Percentiles rank a stretch among this genome's conserved stretches.
These are phyloP conservation scores for Holothuria glaberrima DNA, from an alignment of 35 echinoderm and acorn worm species.

Conservation along the genomic window DNA sequence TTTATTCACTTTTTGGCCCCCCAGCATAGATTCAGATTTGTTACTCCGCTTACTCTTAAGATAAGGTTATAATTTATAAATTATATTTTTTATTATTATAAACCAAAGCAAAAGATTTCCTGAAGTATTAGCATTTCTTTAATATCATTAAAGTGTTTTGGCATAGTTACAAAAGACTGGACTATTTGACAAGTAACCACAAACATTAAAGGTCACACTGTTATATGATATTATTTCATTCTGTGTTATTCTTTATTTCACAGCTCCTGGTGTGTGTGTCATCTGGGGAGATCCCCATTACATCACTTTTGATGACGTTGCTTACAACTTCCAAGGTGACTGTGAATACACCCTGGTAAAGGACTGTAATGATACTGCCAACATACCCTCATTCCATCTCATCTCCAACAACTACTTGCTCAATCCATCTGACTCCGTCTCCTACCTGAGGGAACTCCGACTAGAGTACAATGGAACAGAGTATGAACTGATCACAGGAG, in stretches of 20 bases:
- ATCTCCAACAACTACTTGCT: slow-evolving; percentile 49
- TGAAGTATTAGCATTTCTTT: too few relatives aligned
- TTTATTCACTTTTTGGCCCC: too few relatives aligned
- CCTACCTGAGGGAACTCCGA: slow-evolving; percentile 44
- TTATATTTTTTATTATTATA: too few relatives aligned
- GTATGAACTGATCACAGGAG: slow-evolving; percentile 54
- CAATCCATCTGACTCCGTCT: slow-evolving; percentile 46
- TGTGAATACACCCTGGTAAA: slow-evolving; percentile 70
- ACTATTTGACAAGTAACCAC: too few relatives aligned
- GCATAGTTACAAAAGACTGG: too few relatives aligned
- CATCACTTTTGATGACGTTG: slow-evolving; percentile 71
- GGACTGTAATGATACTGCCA: slow-evolving; percentile 33
- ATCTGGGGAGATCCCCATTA: slow-evolving; percentile 87
- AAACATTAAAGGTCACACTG: too few relatives aligned
- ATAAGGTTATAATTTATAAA: too few relatives aligned
- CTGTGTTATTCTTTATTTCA: neutral
- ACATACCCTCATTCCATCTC: slow-evolving; percentile 47
- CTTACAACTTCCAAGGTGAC: slow-evolving; percentile 72
- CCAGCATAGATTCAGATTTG: too few relatives aligned
- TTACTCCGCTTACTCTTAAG: too few relatives aligned
- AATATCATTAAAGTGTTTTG: too few relatives aligned
- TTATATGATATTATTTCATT: too few relatives aligned
- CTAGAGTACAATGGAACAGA: slow-evolving; percentile 50
- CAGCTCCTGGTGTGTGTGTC: slow-evolving; percentile 60
- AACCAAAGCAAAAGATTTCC: too few relatives aligned